Base-by-base conservation (phyloP, 2,888 invertebrate genomes). In the Sicus ferrugineus region DNA sequence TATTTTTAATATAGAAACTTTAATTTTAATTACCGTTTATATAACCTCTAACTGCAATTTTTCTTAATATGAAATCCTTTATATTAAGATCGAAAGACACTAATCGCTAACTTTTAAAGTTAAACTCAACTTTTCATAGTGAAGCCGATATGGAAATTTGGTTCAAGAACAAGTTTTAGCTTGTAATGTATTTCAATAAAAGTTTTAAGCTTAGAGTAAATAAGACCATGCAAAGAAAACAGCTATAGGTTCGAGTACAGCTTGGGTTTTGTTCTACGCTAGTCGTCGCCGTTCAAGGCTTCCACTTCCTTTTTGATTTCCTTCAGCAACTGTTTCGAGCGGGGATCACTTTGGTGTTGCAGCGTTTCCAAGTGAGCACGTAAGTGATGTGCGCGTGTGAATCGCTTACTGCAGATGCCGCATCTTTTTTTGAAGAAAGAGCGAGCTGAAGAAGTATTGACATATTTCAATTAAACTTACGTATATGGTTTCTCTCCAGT, bases 401-500 rank as follows among this genome's bases (percentile, higher is more conserved):
- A 85, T 28, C 80, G 76, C 67, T 83, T 85, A 3, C 78, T 79
- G 72, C 85, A 85, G 16, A 84, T 76, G 34, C 78, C 79, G 70
- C 85, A 85, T 42, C 83, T 83, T 42, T 26, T 54, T 61, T 52
- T 28, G 38, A 21, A 70, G 50, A 46, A 4, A 23, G n/a, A n/a
- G n/a, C n/a, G n/a, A n/a, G n/a, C n/a, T n/a, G 16, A 30, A 30
- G 11, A 42, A 42, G 14, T n/a, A 42, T 42, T 19, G 28, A 23
- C 38, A 28, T 42, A 23, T 56, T 42, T 46, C 38, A 23, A 34
- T 34, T 11, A 66, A 28, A 58, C 74, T 73, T 78, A 83, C 78
- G 69, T 71, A 52, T 80, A 84, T 0, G 84, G 83, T 67, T 83
- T 85, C 72, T 85, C 85, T n/a, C 84, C 85, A 0, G 85, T 85